Percentiles rank a stretch among this genome's conserved stretches.
These are phyloP conservation scores for Enchytraeus crypticus DNA, from an alignment of 2,888 invertebrate species.

Conservation along the genomic window DNA sequence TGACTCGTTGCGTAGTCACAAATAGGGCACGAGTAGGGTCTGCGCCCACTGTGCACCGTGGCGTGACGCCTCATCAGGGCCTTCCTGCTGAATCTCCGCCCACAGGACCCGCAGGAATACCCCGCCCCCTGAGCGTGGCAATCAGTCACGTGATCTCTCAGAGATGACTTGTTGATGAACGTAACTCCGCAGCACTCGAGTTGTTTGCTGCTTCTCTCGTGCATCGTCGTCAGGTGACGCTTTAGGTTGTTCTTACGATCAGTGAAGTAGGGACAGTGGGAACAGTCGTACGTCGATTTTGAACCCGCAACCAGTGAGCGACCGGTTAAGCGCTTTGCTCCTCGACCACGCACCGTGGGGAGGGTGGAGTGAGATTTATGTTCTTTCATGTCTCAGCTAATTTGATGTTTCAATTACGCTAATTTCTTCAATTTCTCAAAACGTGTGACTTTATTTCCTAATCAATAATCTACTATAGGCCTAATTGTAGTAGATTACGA, in stretches of 20 bases:
- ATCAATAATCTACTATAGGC: no score
- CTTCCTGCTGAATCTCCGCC: constrained; percentile 9
- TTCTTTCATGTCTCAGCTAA: no score
- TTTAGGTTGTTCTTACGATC: constrained; percentile 18
- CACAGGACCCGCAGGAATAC: constrained; percentile 8
- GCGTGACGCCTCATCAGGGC: constrained; percentile 15
- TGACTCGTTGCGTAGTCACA: constrained; percentile 16
- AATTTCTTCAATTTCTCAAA: no score
- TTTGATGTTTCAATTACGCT: no score
- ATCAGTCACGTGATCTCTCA: constrained; percentile 12
- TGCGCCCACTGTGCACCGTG: constrained; percentile 7
- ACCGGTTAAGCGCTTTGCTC: no score
- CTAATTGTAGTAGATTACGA: no score
- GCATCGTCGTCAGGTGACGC: constrained; percentile 15
- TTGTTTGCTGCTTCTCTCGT: constrained; percentile 10
- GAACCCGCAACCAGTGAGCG: no score
- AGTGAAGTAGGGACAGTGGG: constrained; percentile 12
- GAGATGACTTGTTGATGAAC: constrained; percentile 15
- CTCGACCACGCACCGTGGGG: no score
- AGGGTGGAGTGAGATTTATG: no score
- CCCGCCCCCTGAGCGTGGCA: constrained; percentile 12
- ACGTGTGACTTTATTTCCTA: no score
- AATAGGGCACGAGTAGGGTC: constrained; percentile 3
- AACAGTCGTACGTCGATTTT: constrained; percentile 14
- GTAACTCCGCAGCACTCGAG: constrained; percentile 12